Evolutionary conservation across 2,888 invertebrate genomes (phyloP), one percentile per base, ranked within the genome.

Genomic region (Leptopilina drosophilae): DNA sequence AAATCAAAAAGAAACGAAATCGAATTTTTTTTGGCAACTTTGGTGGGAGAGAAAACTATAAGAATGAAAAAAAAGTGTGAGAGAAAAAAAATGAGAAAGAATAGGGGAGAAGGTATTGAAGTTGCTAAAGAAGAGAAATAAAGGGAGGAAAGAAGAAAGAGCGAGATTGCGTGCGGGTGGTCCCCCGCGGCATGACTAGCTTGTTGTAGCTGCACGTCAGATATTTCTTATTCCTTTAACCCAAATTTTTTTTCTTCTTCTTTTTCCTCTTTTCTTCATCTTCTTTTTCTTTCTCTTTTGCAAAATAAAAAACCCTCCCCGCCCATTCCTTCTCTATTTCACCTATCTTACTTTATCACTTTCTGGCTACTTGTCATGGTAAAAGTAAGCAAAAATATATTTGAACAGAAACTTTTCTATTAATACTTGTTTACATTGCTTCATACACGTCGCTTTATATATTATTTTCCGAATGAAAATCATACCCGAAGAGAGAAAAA

Each of bases 161-260:
- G 87, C 85, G 84, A 85, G 86, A 86, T 87, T 88, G 88, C 88
- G 87, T 85, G 89, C 89, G 91, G 90, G 91, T 91, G 91, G 91
- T 90, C 90, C 87, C 88, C 87, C 86, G 87, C 87, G 87, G 88
- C 89, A 87, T 82, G 56, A 46, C 42, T 67, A 67, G 26, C 73
- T 33, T 33, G 59, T 59, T 53, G 33, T 26, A 56, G 56, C 73
- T 73, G 33, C 73, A 73, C 56, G 73, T 69, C 69, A 69, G 69
- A 69, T 69, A 69, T 69, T 69, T 69, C 69, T 40, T 56, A 56
- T 73, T 73, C 73, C 56, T 69, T 11, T 33, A 73, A 56, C 73
- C 73, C 33, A 73, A 73, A 53, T 73, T 56, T 73, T 73, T 73
- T 49, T 12, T 49, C n/a, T 73, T 11, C 46, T 7, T 46, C 9